These are phyloP conservation scores for Prolemur simus DNA, from an alignment of 2,113 vertebrate genomes.

Conservation along the genomic window DNA sequence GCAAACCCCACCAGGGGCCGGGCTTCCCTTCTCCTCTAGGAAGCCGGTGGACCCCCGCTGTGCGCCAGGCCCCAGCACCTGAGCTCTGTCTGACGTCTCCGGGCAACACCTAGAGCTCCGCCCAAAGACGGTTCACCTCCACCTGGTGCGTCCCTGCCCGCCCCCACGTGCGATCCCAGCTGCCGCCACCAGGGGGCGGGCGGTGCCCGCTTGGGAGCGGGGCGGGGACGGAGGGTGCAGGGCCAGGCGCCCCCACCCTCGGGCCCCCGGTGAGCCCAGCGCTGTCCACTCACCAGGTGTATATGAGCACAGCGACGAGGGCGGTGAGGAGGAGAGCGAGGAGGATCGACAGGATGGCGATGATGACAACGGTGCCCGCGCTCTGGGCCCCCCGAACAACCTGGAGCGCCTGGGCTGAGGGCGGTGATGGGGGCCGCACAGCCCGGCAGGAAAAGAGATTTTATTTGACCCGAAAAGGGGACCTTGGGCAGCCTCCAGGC, in stretches of 20 bases:
- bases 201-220: not conserved
- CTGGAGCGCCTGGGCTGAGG: slow-evolving; percentile 35
- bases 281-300: slow-evolving; percentile 44
- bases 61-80: not conserved
- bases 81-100: not conserved
- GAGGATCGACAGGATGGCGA: slow-evolving; percentile 80
- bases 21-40: not conserved
- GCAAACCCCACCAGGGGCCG: not conserved
- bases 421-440: not conserved
- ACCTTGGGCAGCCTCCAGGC: not conserved
- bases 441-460: not conserved
- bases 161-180: not conserved
- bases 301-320: not conserved
- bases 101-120: not conserved
- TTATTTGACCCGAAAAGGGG: not conserved
- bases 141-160: rapidly evolving
- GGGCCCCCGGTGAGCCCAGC: rapidly evolving
- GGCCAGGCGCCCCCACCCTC: not conserved
- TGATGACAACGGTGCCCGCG: slow-evolving; percentile 64
- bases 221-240: not conserved
- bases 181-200: not conserved
- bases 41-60: not conserved
- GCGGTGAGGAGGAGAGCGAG: slow-evolving; percentile 63
- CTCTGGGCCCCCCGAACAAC: rapidly evolving
- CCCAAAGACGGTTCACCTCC: not conserved